These are phyloP conservation scores for Oophaga pumilio DNA, from an alignment of 2,113 vertebrate species.

Conservation along the genomic window DNA sequence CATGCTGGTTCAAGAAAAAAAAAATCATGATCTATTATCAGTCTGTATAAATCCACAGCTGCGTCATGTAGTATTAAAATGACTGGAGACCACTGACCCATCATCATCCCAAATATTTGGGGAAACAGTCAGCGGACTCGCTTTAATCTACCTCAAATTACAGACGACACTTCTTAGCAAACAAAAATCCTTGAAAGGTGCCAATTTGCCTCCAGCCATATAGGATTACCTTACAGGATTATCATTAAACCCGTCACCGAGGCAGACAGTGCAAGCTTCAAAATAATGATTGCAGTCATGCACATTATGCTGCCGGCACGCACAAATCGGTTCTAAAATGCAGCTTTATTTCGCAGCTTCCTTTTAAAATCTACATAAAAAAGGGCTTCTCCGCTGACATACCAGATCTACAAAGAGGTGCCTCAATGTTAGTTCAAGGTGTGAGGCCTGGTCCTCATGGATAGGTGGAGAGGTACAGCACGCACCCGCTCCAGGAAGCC, in stretches of 20 bases:
- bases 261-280: neutral
- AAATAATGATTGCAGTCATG: neutral
- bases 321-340: neutral
- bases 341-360: neutral
- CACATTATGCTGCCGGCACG: neutral
- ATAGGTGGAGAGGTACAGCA: too few species aligned
- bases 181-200: neutral
- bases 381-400: neutral
- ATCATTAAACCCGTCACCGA: neutral
- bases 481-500: too few species aligned
- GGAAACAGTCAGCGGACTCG: neutral
- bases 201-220: constrained; percentile 12
- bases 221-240: constrained; percentile 33
- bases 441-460: too few species aligned
- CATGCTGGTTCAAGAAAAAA: too few species aligned
- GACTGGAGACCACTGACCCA: neutral
- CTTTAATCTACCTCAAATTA: constrained; percentile 13
- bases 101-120: neutral
- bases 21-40: neutral
- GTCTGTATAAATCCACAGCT: neutral
- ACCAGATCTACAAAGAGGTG: neutral
- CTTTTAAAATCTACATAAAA: neutral
- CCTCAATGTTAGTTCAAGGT: too few species aligned
- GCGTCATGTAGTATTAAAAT: neutral
- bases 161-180: neutral